Evolutionary conservation across 2,888 invertebrate species (phyloP).

Genomic region (Sinelater perroti): DNA sequence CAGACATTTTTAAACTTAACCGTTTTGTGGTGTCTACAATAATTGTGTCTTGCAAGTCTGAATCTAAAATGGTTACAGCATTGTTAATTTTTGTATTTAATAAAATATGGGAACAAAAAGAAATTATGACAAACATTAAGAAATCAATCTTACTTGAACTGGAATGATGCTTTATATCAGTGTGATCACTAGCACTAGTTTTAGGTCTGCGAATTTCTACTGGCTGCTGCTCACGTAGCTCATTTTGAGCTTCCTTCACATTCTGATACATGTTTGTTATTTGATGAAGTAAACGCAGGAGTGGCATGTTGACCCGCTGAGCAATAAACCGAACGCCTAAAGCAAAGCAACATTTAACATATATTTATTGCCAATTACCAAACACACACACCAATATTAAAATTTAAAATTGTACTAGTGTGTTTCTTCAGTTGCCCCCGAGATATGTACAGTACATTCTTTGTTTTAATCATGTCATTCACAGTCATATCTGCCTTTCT

Average conservation of each 20-base stretch:
- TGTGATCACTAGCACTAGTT: constrained; percentile 58
- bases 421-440: constrained; percentile 88
- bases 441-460: constrained; percentile 87
- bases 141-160: constrained; percentile 65
- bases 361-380: no score
- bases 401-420: constrained; percentile 91
- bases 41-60: constrained; percentile 69
- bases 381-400: constrained; percentile 68
- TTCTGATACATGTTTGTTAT: constrained; percentile 98
- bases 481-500: constrained; percentile 90
- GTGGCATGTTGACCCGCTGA: constrained; percentile 96
- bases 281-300: constrained; percentile 90
- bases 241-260: constrained; percentile 92
- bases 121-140: no score
- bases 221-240: constrained; percentile 79
- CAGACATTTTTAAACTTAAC: constrained; percentile 57
- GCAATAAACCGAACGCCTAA: constrained; percentile 88
- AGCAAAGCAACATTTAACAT: not conserved
- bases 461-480: constrained; percentile 82
- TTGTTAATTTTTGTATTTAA: not conserved
- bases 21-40: constrained; percentile 63
- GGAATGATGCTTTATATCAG: constrained; percentile 68
- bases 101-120: no score
- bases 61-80: constrained; percentile 58
- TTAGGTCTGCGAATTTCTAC: constrained; percentile 58